Evolutionary conservation across 2,113 vertebrate genomes (phyloP).

Genomic region (Anser cygnoides): DNA sequence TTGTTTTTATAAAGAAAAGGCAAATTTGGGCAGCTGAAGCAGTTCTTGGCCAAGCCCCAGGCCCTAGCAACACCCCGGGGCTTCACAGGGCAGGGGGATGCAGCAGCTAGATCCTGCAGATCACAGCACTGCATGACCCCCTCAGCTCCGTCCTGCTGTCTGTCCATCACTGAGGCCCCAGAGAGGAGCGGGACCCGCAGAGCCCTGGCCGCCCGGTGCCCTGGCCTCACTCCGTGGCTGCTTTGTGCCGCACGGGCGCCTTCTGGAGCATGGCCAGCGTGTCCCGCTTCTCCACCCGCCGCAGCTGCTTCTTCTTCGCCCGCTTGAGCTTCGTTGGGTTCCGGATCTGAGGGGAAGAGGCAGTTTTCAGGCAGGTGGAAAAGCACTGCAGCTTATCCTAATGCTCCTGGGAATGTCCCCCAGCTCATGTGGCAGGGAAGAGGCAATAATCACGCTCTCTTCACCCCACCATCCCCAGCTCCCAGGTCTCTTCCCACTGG

Average conservation of each 20-base stretch:
- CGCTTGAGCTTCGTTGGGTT: conserved; percentile 92
- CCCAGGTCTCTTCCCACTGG: fast-evolving
- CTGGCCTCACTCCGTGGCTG: not conserved
- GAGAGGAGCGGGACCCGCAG: fast-evolving
- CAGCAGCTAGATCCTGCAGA: not conserved
- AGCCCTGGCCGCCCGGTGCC: fast-evolving
- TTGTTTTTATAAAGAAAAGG: not conserved
- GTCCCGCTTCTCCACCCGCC: conserved; percentile 89
- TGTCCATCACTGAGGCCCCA: not conserved
- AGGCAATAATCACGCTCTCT: not conserved
- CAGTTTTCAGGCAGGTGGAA: not conserved
- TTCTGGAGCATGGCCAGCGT: conserved; percentile 84
- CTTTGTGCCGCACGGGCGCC: not conserved
- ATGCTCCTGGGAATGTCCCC: not conserved
- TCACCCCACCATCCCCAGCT: fast-evolving
- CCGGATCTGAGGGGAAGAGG: conserved; percentile 77
- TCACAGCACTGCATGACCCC: fast-evolving
- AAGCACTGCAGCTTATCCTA: not conserved
- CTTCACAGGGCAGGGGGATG: fast-evolving
- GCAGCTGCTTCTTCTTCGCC: conserved; percentile 91
- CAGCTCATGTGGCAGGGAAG: not conserved
- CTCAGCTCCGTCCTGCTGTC: not conserved
- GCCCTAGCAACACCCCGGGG: fast-evolving
- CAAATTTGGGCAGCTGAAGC: not conserved
- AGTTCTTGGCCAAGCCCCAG: not conserved